A percentile compares a stretch with the other conserved stretches of the same genome.
These are phyloP conservation scores for Zenarchopterus dispar DNA, from an alignment of 2,797 vertebrate species.

Conservation along the genomic window DNA sequence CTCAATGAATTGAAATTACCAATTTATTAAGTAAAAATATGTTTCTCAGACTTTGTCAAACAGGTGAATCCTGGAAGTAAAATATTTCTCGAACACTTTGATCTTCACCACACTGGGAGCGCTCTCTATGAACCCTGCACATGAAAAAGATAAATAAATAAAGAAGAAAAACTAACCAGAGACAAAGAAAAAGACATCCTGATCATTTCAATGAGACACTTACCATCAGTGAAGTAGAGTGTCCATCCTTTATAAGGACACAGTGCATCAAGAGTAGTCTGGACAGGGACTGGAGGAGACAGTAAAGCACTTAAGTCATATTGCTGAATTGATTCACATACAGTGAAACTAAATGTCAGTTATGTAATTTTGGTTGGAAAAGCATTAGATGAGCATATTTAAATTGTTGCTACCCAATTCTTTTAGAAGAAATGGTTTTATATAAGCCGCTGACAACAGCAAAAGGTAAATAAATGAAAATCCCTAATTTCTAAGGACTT, in stretches of 20 bases:
- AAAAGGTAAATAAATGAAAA: not conserved
- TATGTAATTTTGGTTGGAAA: not conserved
- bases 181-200: not conserved
- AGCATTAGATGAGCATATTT: not conserved
- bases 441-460: too few relatives aligned
- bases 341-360: too few relatives aligned
- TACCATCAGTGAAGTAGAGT: conserved; percentile 96
- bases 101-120: conserved; percentile 90
- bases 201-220: not conserved
- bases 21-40: not conserved
- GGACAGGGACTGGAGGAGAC: conserved; percentile 60
- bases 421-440: too few relatives aligned
- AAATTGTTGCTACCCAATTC: too few relatives aligned
- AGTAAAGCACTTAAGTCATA: not conserved
- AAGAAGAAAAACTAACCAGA: not conserved
- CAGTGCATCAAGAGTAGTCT: conserved; percentile 84
- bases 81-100: conserved; percentile 94
- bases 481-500: not conserved
- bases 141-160: not conserved
- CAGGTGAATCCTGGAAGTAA: conserved; percentile 87
- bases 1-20: too few relatives aligned
- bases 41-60: conserved; percentile 89
- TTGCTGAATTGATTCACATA: not conserved
- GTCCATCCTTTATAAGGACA: conserved; percentile 94
- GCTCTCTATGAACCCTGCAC: conserved; percentile 86